A percentile compares a stretch with the other conserved stretches of the same genome.
These are phyloP conservation scores for Agrotis clavis DNA, from an alignment of 2,888 invertebrate species.

Conservation along the genomic window DNA sequence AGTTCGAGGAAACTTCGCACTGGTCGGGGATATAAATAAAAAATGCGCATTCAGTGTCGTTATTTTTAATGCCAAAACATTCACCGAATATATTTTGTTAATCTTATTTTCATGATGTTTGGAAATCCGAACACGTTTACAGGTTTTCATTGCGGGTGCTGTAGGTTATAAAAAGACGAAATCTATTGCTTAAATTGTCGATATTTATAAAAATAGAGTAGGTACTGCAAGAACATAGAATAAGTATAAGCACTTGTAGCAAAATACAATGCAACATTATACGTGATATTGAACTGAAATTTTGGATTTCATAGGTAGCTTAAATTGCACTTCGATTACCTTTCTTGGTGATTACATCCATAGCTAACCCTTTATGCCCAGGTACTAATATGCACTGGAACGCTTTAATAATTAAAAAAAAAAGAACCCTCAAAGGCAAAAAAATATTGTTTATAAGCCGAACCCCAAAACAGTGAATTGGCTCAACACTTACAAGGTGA, in stretches of 20 bases:
- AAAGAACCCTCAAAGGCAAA: background rate
- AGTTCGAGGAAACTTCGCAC: conserved; percentile 56
- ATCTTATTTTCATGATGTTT: conserved; percentile 14
- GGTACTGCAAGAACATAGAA: conserved; percentile 8
- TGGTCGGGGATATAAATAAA: conserved; percentile 44
- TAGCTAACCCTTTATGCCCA: background rate
- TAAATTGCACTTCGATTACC: background rate
- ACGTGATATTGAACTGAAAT: conserved; percentile 19
- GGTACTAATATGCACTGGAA: too few species aligned
- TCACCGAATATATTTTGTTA: conserved; percentile 2
- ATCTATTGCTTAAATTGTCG: conserved; percentile 26
- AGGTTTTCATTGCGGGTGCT: conserved; percentile 14
- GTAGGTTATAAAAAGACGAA: conserved; percentile 8
- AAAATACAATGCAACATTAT: conserved; percentile 33
- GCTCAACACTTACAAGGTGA: conserved; percentile 76
- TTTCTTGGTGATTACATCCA: background rate
- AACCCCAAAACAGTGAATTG: conserved; percentile 68
- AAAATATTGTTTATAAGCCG: conserved; percentile 36
- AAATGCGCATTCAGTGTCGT: conserved; percentile 29
- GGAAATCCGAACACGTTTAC: conserved; percentile 11
- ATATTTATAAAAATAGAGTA: conserved; percentile 42
- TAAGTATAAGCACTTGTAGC: conserved; percentile 14
- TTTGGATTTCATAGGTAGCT: conserved; percentile 6
- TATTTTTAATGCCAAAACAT: conserved; percentile 28
- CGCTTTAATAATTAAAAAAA: background rate